Percentiles rank a stretch among this genome's conserved stretches.
These are phyloP conservation scores for Caranx melampygus DNA, from an alignment of 2,113 vertebrate species.

Conservation along the genomic window DNA sequence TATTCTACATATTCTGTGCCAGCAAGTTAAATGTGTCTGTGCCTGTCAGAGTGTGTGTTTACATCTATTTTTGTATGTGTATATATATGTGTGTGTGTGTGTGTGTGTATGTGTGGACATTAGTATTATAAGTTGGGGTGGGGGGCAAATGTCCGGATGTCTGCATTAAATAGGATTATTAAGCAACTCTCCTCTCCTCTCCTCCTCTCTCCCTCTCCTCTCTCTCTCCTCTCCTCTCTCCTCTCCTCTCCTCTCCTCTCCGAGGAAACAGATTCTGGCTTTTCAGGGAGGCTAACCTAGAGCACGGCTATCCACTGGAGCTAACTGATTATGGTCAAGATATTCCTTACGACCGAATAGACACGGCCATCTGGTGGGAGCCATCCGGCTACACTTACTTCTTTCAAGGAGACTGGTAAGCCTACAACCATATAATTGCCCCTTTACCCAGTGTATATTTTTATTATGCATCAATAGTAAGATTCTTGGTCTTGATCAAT, in stretches of 20 bases:
- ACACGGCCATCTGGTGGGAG: slow-evolving; percentile 97
- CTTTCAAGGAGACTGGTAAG: slow-evolving; percentile 94
- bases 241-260: no score
- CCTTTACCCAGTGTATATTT: background rate
- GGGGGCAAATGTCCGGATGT: slow-evolving; percentile 14
- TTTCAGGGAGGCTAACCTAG: slow-evolving; percentile 95
- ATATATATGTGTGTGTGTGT: slow-evolving; percentile 9
- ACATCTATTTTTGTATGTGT: background rate
- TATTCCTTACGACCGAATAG: slow-evolving; percentile 91
- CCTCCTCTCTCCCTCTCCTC: slow-evolving; percentile 5
- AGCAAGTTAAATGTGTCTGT: slow-evolving; percentile 19
- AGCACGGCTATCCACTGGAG: slow-evolving; percentile 91
- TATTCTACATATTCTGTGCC: slow-evolving; percentile 37
- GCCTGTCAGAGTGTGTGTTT: background rate
- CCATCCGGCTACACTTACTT: slow-evolving; percentile 95
- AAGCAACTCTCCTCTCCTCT: background rate
- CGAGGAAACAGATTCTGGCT: slow-evolving; percentile 93
- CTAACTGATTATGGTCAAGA: slow-evolving; percentile 89
- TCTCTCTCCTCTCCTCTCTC: no score
- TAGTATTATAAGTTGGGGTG: slow-evolving; percentile 25
- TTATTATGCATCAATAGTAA: background rate
- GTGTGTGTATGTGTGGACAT: slow-evolving; percentile 1
- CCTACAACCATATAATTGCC: background rate
- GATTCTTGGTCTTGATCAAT: background rate
- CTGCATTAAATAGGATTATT: slow-evolving; percentile 36